Evolutionary conservation across 1,140 invertebrate species (phyloP), one percentile per base, ranked within the genome.

Genomic region (Philaenus spumarius): DNA sequence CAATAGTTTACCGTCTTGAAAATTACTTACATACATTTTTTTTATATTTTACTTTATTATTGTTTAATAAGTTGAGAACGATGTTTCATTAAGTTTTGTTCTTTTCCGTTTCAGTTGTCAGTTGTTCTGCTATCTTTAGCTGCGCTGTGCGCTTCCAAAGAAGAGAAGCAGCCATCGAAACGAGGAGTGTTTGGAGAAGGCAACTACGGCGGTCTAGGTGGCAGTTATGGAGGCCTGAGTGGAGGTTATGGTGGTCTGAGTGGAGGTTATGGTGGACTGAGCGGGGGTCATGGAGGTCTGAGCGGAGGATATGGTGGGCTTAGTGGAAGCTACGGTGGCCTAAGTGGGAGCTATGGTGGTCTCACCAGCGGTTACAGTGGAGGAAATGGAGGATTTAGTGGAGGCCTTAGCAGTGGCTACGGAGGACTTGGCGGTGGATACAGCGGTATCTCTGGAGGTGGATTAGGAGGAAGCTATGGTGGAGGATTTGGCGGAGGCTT

Each of bases 141-240:
- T 14, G 30, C 50, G 12, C 22, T 53, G n/a, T 37, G 50, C n/a
- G 30, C 22, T 2, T 30, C 35, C 7, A 34, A 53, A 17, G 50
- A n/a, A 17, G 37, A 53, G 19, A 53, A 37, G 9, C 2, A 37
- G 9, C 2, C 50, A 9, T 15, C 50, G 19, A 53, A 53, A 22
- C 15, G 50, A 17, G 50, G 50, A 3, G 50, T 53, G 5, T 53
- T 53, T 20, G 50, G 50, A 17, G 50, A 53, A 22, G 26, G 47
- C 15, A 24, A 24, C 15, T 50, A 50, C 47, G 22, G 15, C n/a
- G 35, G 50, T 20, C 37, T 19, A 19, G 15, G 12, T 3, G 30
- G 30, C 6, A 35, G 50, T 15, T 30, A 26, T 14, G 35, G 30
- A n/a, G 34, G 50, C 17, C 19, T 30, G 7, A 47, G 45, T 20